Conservation (phyloP, 2,888 invertebrate genomes). For the Cephus spinipes region DNA sequence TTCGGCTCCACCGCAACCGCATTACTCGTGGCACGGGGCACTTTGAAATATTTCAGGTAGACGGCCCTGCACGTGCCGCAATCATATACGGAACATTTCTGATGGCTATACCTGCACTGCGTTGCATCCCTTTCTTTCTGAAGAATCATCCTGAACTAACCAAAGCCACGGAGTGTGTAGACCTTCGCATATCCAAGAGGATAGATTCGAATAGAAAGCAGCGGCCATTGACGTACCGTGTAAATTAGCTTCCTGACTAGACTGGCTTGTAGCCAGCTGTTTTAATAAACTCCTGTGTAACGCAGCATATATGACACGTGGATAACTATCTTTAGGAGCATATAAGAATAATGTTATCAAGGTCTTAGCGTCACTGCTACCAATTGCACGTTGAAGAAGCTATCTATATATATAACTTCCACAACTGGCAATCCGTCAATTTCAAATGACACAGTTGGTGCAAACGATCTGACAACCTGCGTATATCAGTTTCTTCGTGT, state of each 20-base stretch:
- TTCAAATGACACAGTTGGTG: neutral
- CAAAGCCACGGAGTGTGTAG: neutral
- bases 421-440: neutral
- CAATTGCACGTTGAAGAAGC: neutral
- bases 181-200: neutral
- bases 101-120: neutral
- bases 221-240: neutral
- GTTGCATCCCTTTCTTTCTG: neutral
- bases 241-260: neutral
- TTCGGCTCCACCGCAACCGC: neutral
- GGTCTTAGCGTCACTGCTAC: neutral
- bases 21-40: neutral
- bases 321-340: neutral
- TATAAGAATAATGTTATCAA: neutral
- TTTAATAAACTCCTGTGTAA: conserved; percentile 14
- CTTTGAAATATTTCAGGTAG: neutral
- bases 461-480: neutral
- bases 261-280: conserved; percentile 10
- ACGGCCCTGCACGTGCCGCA: neutral
- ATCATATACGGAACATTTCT: neutral
- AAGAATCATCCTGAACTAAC: neutral
- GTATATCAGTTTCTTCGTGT: neutral
- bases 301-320: neutral
- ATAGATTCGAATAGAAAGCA: neutral
- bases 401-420: neutral